Percentiles rank a stretch among this genome's conserved stretches.
Conservation (phyloP, 1,140 invertebrate species). For the Triops longicaudatus region DNA sequence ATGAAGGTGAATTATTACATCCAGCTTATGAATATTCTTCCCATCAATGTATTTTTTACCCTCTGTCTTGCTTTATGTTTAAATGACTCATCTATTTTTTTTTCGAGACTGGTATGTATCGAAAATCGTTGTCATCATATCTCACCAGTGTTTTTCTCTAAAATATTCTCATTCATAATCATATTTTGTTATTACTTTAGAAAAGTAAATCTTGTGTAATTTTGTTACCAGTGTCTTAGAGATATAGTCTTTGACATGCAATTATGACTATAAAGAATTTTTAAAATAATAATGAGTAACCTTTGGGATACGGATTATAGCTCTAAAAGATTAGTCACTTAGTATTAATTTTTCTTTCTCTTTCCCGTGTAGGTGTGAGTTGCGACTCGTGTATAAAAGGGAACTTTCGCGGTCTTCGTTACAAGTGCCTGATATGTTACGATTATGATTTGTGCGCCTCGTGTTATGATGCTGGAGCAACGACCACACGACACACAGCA, state of each 20-base stretch:
- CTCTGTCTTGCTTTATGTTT: not conserved
- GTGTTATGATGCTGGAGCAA: constrained; percentile 90
- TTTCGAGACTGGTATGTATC: not conserved
- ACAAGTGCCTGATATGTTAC: constrained; percentile 97
- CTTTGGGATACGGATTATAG: too few species aligned
- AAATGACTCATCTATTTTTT: not conserved
- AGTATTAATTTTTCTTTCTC: constrained; percentile 30
- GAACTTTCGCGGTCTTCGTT: constrained; percentile 92
- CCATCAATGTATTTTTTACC: not conserved
- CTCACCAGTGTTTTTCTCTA: too few species aligned
- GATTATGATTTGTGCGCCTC: constrained; percentile 96
- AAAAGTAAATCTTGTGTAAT: too few species aligned
- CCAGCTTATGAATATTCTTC: not conserved
- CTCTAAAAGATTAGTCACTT: too few species aligned
- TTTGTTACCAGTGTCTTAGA: too few species aligned
- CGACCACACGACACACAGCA: constrained; percentile 81
- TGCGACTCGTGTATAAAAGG: constrained; percentile 98
- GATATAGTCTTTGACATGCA: too few species aligned
- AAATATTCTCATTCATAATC: too few species aligned
- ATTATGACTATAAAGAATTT: too few species aligned
- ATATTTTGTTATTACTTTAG: too few species aligned
- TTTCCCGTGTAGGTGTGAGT: constrained; percentile 61
- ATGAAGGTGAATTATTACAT: not conserved
- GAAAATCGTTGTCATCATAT: not conserved
- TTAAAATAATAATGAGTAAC: too few species aligned